These are phyloP conservation scores for Abscondita cerata DNA, from an alignment of 2,888 invertebrate species.

Conservation along the genomic window DNA sequence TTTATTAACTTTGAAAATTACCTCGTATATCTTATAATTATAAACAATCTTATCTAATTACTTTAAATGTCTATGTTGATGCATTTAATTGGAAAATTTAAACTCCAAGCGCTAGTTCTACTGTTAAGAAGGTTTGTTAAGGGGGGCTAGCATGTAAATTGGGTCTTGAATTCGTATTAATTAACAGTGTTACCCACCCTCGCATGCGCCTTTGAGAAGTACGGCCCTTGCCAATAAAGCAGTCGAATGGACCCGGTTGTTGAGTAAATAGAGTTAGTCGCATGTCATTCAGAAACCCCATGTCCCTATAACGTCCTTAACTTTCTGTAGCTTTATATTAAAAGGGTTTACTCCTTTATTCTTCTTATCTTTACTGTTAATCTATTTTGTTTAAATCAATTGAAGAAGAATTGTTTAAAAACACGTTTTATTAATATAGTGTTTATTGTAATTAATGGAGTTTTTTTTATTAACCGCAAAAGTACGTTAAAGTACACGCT, in stretches of 20 bases:
- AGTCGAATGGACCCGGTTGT: slow-evolving; percentile 49
- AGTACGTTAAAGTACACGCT: no score
- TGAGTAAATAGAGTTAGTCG: slow-evolving; percentile 55
- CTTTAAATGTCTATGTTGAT: slow-evolving; percentile 22
- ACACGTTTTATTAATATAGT: no score
- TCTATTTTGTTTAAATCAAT: background rate
- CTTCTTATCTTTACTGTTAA: slow-evolving; percentile 23
- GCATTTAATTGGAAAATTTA: slow-evolving; percentile 26
- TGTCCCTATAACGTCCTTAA: slow-evolving; percentile 33
- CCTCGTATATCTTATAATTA: background rate
- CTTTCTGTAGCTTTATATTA: slow-evolving; percentile 24
- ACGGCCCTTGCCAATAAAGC: slow-evolving; percentile 53
- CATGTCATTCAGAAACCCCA: slow-evolving; percentile 49
- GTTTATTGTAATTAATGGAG: no score
- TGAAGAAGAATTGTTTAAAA: no score
- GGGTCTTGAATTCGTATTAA: slow-evolving; percentile 55
- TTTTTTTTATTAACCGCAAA: no score
- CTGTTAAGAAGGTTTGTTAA: slow-evolving; percentile 41
- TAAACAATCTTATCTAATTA: slow-evolving; percentile 22
- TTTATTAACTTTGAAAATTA: no score
- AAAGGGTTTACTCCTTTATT: slow-evolving; percentile 39
- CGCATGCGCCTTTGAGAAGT: slow-evolving; percentile 49
- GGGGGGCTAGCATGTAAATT: slow-evolving; percentile 51
- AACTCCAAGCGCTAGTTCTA: slow-evolving; percentile 23
- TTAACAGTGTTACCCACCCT: slow-evolving; percentile 51